A percentile compares a stretch with the other conserved stretches of the same genome.
Evolutionary conservation across 1,140 invertebrate species (phyloP).

Genomic region (Meloidogyne exigua): DNA sequence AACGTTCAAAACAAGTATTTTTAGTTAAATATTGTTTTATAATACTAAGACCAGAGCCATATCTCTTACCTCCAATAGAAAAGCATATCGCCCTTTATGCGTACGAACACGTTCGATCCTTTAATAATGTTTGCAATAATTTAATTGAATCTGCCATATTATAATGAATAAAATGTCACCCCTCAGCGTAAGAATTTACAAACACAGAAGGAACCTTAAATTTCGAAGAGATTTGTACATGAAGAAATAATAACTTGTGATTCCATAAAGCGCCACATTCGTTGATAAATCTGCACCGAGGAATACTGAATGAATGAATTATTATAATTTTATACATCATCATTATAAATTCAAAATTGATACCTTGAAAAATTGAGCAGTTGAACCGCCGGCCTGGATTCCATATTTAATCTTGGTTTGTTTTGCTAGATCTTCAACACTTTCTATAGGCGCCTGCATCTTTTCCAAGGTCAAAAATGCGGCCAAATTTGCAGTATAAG

Average conservation of each 20-base stretch:
- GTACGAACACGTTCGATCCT: constrained; percentile 74
- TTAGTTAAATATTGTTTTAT: too few species aligned
- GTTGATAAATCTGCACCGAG: constrained; percentile 81
- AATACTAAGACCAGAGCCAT: too few species aligned
- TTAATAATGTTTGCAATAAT: too few species aligned
- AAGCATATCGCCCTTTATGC: constrained; percentile 86
- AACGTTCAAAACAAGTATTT: too few species aligned
- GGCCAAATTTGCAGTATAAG: constrained; percentile 94
- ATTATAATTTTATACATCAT: not conserved
- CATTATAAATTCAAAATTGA: not conserved
- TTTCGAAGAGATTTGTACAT: not conserved
- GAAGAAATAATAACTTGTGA: constrained; percentile 70
- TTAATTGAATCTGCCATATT: too few species aligned
- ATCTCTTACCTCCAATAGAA: constrained; percentile 73
- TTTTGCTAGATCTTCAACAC: constrained; percentile 83
- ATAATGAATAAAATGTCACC: constrained; percentile 56
- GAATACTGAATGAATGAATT: constrained; percentile 68
- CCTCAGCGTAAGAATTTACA: constrained; percentile 78
- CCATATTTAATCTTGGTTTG: constrained; percentile 95
- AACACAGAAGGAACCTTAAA: constrained; percentile 67
- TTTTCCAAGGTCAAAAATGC: constrained; percentile 87
- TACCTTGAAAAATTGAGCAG: constrained; percentile 87
- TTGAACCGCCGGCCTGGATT: constrained; percentile 79
- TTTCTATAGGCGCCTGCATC: constrained; percentile 89
- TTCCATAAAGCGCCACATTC: constrained; percentile 94